Base-by-base conservation (phyloP, 2,888 invertebrate species). In the Melieria omissa region DNA sequence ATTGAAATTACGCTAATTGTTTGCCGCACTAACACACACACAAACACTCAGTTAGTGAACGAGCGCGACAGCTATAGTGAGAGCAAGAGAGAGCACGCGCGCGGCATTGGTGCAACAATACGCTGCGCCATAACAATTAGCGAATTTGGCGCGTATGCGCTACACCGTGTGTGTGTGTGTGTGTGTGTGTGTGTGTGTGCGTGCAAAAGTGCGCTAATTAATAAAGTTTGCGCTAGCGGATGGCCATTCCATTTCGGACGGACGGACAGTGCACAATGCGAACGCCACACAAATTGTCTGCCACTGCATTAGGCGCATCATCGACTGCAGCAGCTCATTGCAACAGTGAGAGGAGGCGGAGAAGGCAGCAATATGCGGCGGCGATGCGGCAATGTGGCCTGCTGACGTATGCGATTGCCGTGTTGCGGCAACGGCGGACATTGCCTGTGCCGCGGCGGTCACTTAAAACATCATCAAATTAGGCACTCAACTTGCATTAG, bases 1-100 rank as follows among this genome's bases (percentile, higher is more conserved):
- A 84, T 84, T 84, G 81, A 84, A 84, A 84, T 84, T 85, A 84
- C 82, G 82, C 83, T 84, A 84, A 84, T 84, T 84, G 85, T 84
- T 84, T 69, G 81, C 70, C 16, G 16, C 73, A 73, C 73, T 57
- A 66, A 71, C 65, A 70, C 61, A 47, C 70, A 60, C 66, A 65
- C 52, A 41, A 42, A 57, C 58, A 41, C n/a, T 4, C 16, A 60
- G 14, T 47, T 1, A 64, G 41, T 64, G 55, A 42, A 16, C 58
- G 4, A 47, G 9, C 4, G 57, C 29, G 41, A 41, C 42, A 57
- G 42, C 64, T 52, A 58, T n/a, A 12, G 9, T 41, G 52, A 66
- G 46, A 41, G 41, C 42, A 65, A 14, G 57, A 10, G 29, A 14
- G 4, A 55, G 45, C 7, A 52, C 14, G 42, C n/a, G 52, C 41